phyloP scores from a whole-genome alignment of 2,797 vertebrate species.

The Chaenodraco wilsoni region DNA sequence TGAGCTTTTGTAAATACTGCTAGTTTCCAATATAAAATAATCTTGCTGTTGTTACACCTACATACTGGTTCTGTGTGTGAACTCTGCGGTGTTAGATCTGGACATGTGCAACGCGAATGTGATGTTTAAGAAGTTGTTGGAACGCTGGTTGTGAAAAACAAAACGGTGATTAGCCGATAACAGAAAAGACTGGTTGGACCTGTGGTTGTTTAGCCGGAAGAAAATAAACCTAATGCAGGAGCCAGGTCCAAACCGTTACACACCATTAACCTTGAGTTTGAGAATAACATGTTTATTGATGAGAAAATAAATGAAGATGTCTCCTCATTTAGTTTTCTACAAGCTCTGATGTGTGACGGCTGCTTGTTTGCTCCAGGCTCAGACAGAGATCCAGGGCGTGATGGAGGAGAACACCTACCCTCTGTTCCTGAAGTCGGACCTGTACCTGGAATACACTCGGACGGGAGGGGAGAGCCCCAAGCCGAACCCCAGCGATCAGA shows the following conservation, averaged over 20 bases:
- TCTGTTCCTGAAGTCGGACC: slow-evolving; percentile 94
- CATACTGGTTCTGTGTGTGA: too few relatives aligned
- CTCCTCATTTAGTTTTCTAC: not conserved
- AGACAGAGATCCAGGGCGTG: slow-evolving; percentile 93
- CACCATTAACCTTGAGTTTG: not conserved
- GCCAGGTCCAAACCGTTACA: not conserved
- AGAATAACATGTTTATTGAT: not conserved
- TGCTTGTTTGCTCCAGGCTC: slow-evolving; percentile 83
- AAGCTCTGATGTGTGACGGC: not conserved
- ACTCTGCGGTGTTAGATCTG: too few relatives aligned
- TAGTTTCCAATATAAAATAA: too few relatives aligned
- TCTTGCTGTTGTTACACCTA: too few relatives aligned
- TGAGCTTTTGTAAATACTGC: too few relatives aligned
- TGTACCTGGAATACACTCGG: slow-evolving; percentile 93
- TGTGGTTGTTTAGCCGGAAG: not conserved
- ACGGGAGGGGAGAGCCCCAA: slow-evolving; percentile 92
- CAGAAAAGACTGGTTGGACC: not conserved
- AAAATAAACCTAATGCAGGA: not conserved
- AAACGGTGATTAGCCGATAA: too few relatives aligned
- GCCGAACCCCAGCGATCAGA: slow-evolving; percentile 88
- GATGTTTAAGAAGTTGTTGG: too few relatives aligned
- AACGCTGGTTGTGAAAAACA: too few relatives aligned
- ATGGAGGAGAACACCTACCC: slow-evolving; percentile 97
- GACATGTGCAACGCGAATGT: too few relatives aligned
- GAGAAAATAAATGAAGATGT: not conserved